Evolutionary conservation across 2,888 invertebrate genomes (phyloP).

Genomic region (Fabriciana adippe): DNA sequence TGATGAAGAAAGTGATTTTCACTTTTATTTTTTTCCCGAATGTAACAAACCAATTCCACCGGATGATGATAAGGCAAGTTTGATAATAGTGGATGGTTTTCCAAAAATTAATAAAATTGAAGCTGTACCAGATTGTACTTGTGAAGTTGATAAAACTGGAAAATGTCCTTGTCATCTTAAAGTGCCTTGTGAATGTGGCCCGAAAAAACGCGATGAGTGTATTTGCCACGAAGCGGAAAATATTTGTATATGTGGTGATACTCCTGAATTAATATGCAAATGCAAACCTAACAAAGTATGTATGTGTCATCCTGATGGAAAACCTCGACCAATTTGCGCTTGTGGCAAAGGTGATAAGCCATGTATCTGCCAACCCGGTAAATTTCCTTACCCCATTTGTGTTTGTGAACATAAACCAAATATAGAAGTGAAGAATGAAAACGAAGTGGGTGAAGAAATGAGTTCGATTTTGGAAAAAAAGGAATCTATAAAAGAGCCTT

Average conservation of each 20-base stretch:
- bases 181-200: slow-evolving; percentile 67
- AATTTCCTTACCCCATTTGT: slow-evolving; percentile 63
- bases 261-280: slow-evolving; percentile 55
- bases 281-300: slow-evolving; percentile 60
- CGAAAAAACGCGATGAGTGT: slow-evolving; percentile 57
- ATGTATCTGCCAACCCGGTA: slow-evolving; percentile 60
- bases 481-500: slow-evolving; percentile 48
- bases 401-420: slow-evolving; percentile 58
- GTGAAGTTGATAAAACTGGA: slow-evolving; percentile 54
- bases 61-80: slow-evolving; percentile 58
- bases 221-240: slow-evolving; percentile 55
- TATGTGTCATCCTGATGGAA: slow-evolving; percentile 58
- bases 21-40: slow-evolving; percentile 75
- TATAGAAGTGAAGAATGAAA: slow-evolving; percentile 29
- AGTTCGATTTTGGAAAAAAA: slow-evolving; percentile 32
- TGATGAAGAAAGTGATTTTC: slow-evolving; percentile 64
- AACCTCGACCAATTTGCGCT: slow-evolving; percentile 55
- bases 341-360: slow-evolving; percentile 65
- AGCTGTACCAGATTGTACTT: slow-evolving; percentile 52
- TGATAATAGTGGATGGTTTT: slow-evolving; percentile 63
- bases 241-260: slow-evolving; percentile 63
- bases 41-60: slow-evolving; percentile 55
- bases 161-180: slow-evolving; percentile 60
- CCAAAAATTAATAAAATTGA: slow-evolving; percentile 61
- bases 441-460: slow-evolving; percentile 22